Percentiles rank a stretch among this genome's conserved stretches.
Conservation (phyloP, 2,113 vertebrate species). For the Clarias macrocephalus region DNA sequence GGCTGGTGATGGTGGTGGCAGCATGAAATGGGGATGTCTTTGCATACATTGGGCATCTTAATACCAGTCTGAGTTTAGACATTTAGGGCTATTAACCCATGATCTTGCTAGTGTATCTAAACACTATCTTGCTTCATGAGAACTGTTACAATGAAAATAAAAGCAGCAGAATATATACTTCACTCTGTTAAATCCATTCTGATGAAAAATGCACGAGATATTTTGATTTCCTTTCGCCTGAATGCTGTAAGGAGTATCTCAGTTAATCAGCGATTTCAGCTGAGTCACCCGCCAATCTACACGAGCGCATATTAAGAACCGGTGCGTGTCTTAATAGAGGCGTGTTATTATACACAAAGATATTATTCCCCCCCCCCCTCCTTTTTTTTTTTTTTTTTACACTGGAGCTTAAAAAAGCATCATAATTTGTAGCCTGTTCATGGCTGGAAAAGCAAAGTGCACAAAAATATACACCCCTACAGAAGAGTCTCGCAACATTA, state of each 20-base stretch:
- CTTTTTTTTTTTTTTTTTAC: neutral
- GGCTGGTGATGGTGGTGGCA: too few relatives aligned
- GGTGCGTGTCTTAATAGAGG: neutral
- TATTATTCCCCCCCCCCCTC: neutral
- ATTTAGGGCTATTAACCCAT: too few relatives aligned
- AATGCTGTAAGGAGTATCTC: neutral
- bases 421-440: neutral
- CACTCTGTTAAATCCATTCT: too few relatives aligned
- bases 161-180: too few relatives aligned
- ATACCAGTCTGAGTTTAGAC: too few relatives aligned
- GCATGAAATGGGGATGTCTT: too few relatives aligned
- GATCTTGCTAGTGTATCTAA: too few relatives aligned
- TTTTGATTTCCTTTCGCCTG: too few relatives aligned
- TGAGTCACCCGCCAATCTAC: neutral
- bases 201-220: too few relatives aligned
- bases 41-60: too few relatives aligned
- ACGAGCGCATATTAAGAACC: neutral
- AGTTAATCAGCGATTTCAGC: neutral
- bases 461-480: neutral
- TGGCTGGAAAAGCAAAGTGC: neutral
- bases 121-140: too few relatives aligned
- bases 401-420: neutral
- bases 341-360: neutral
- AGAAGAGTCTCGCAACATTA: neutral
- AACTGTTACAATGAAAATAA: too few relatives aligned